These are phyloP conservation scores for Linurgus olivaceus DNA, from an alignment of 2,797 vertebrate species.

Conservation along the genomic window DNA sequence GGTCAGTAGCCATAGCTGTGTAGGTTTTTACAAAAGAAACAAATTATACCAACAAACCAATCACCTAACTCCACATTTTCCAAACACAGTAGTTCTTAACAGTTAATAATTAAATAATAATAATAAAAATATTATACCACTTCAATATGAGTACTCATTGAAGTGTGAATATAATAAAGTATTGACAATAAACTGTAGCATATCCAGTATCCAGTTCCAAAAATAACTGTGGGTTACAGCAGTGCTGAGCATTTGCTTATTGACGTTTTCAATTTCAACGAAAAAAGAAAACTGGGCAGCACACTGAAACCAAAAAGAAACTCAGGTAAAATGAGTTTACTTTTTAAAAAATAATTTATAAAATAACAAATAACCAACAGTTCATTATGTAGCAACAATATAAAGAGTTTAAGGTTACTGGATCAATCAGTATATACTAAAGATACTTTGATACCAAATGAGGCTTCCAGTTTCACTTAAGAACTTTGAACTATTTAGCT, in stretches of 20 bases:
- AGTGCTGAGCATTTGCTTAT: not conserved
- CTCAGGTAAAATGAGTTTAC: conserved; percentile 39
- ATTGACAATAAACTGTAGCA: not conserved
- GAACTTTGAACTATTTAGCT: conserved; percentile 73
- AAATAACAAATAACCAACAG: conserved; percentile 57
- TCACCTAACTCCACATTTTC: not conserved
- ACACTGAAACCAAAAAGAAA: conserved; percentile 53
- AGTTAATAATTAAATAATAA: not conserved
- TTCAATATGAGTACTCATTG: not conserved
- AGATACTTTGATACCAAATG: conserved; percentile 75
- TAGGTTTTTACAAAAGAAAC: not conserved
- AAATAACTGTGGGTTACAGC: not conserved
- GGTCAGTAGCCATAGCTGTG: conserved; percentile 5
- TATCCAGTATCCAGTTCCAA: not conserved
- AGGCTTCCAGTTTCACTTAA: conserved; percentile 75
- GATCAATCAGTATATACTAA: conserved; percentile 83
- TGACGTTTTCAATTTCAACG: conserved; percentile 24
- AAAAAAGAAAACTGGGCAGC: conserved; percentile 32
- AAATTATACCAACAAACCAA: not conserved
- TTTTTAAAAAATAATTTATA: conserved; percentile 63
- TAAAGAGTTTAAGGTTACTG: conserved; percentile 83
- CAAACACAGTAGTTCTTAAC: conserved; percentile 37
- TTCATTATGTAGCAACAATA: conserved; percentile 65
- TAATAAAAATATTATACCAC: not conserved
- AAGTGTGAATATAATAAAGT: not conserved